A percentile compares a stretch with the other conserved stretches of the same genome.
Conservation (phyloP, 2,888 invertebrate species). For the Volucella bombylans region DNA sequence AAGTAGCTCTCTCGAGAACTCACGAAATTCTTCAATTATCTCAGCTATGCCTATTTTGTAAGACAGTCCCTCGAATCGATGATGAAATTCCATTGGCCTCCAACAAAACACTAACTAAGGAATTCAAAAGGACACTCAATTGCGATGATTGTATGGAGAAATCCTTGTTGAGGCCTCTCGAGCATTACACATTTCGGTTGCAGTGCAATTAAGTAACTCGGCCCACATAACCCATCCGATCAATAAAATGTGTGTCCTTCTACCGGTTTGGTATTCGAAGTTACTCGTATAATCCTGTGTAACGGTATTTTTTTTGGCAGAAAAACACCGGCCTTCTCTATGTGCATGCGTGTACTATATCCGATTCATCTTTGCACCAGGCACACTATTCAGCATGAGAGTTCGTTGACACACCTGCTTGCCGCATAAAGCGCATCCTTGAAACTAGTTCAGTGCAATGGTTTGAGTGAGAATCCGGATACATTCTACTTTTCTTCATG, state of each 20-base stretch:
- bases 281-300: conserved; percentile 1
- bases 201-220: neutral
- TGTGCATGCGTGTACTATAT: conserved; percentile 17
- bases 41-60: too few species aligned
- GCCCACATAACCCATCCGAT: conserved; percentile 2
- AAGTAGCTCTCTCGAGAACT: too few species aligned
- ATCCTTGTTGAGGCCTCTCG: neutral
- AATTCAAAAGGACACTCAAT: too few species aligned
- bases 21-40: too few species aligned
- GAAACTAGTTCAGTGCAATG: conserved; percentile 63
- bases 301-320: conserved; percentile 28
- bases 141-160: neutral
- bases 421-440: conserved; percentile 63
- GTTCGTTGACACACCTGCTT: conserved; percentile 65
- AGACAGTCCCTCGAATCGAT: too few species aligned
- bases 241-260: conserved; percentile 50
- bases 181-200: neutral
- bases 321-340: conserved; percentile 41
- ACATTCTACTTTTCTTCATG: neutral
- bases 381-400: conserved; percentile 11
- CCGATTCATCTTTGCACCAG: conserved; percentile 28
- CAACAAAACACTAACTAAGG: too few species aligned
- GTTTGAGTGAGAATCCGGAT: conserved; percentile 28
- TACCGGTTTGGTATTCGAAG: conserved; percentile 16
- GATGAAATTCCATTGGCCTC: too few species aligned